Evolutionary conservation across 2,113 vertebrate species (phyloP).

Genomic region (Catharus bicknelli): DNA sequence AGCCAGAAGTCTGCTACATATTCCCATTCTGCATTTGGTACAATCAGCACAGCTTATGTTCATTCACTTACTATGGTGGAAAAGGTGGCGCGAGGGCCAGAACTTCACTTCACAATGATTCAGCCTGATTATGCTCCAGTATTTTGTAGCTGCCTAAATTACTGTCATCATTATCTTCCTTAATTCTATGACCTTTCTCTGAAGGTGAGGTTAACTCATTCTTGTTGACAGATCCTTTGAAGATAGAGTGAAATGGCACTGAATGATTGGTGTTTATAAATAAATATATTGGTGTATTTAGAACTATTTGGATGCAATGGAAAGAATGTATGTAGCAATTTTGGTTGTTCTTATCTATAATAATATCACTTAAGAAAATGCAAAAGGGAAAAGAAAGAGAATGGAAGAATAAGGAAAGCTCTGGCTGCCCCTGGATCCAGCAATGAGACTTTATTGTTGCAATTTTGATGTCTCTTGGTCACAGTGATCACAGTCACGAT

Average conservation of each 20-base stretch:
- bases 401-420: background rate
- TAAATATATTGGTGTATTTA: background rate
- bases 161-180: background rate
- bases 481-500: rapidly evolving
- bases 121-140: background rate
- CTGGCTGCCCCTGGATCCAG: background rate
- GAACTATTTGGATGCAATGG: background rate
- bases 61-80: background rate
- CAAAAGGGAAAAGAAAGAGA: background rate
- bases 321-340: background rate
- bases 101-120: background rate
- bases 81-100: background rate
- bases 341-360: background rate
- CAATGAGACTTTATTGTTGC: background rate
- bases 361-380: background rate
- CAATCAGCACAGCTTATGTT: background rate
- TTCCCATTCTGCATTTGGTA: background rate
- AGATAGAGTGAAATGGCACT: background rate
- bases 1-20: background rate
- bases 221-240: background rate
- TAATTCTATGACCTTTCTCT: background rate
- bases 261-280: background rate
- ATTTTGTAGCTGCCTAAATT: background rate
- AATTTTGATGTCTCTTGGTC: background rate
- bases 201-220: background rate